phyloP scores from a whole-genome alignment of 2,888 invertebrate genomes.

The Rhyacophila evoluta region DNA sequence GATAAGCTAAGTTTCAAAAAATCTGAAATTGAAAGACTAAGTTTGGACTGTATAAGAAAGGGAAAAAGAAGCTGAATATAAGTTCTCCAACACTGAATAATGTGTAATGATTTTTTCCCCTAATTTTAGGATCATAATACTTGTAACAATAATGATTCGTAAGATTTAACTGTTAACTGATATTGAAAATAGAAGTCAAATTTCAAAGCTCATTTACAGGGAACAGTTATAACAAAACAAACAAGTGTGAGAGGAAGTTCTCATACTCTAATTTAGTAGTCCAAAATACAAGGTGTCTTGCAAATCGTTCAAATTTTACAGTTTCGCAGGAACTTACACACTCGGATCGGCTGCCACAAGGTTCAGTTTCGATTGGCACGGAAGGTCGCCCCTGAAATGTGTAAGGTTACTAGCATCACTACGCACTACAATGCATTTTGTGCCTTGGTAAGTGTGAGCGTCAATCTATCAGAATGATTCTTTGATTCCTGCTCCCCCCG shows the following conservation, averaged over 20 bases:
- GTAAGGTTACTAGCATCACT: conserved; percentile 46
- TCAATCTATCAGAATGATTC: neutral
- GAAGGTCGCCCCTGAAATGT: conserved; percentile 70
- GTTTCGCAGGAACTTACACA: conserved; percentile 61
- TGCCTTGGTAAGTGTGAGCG: neutral
- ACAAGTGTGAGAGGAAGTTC: conserved; percentile 47
- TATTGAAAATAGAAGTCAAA: conserved; percentile 43
- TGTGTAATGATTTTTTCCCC: too few species aligned
- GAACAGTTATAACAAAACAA: conserved; percentile 49
- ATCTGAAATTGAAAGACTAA: too few species aligned
- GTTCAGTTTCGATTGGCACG: conserved; percentile 62
- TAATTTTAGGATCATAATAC: neutral
- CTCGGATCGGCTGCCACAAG: conserved; percentile 60
- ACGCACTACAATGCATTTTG: conserved; percentile 41
- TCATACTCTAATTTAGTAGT: conserved; percentile 31
- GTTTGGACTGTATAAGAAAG: too few species aligned
- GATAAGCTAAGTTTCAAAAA: too few species aligned
- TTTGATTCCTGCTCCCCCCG: neutral
- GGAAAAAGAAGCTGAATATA: too few species aligned
- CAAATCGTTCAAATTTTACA: conserved; percentile 36
- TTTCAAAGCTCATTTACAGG: conserved; percentile 50
- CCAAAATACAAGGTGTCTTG: conserved; percentile 49
- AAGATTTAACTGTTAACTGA: neutral
- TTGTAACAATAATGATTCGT: neutral
- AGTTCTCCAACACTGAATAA: too few species aligned